phyloP scores from a whole-genome alignment of 2,797 vertebrate species.

The Squalus acanthias region DNA sequence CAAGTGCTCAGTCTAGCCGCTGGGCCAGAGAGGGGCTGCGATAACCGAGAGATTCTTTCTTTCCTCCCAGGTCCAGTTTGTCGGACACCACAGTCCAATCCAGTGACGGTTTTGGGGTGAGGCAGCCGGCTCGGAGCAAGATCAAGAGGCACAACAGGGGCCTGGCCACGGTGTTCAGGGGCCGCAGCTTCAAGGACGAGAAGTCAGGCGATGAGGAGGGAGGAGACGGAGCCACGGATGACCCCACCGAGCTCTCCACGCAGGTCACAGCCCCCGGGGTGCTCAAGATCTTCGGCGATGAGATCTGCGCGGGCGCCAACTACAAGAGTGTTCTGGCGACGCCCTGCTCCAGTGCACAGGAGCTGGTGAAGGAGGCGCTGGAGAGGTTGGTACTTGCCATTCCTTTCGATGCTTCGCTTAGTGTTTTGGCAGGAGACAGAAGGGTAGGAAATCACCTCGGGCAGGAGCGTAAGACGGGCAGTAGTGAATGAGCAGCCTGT shows the following conservation, averaged over 20 bases:
- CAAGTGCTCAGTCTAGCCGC: background rate
- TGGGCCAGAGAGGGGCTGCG: background rate
- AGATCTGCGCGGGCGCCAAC: slow-evolving; percentile 69
- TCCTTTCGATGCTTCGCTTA: background rate
- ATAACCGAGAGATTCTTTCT: background rate
- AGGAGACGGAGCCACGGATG: slow-evolving; percentile 50
- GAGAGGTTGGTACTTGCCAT: slow-evolving; percentile 57
- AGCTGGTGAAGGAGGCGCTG: slow-evolving; percentile 71
- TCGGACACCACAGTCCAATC: slow-evolving; percentile 54
- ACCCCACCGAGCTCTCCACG: slow-evolving; percentile 69
- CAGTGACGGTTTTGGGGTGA: slow-evolving; percentile 51
- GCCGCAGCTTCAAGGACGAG: slow-evolving; percentile 42
- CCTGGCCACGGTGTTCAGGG: slow-evolving; percentile 63
- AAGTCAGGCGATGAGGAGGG: slow-evolving; percentile 43
- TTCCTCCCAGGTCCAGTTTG: slow-evolving; percentile 56
- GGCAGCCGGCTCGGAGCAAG: slow-evolving; percentile 59
- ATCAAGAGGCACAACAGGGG: slow-evolving; percentile 62
- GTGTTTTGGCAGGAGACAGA: background rate
- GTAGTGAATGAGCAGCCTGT: background rate
- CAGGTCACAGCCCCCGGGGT: slow-evolving; percentile 70
- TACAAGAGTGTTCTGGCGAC: slow-evolving; percentile 74
- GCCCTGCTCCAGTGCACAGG: slow-evolving; percentile 66
- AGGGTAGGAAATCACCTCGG: too few species aligned
- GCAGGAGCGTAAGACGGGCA: background rate
- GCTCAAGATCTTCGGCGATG: slow-evolving; percentile 71